Conservation (phyloP, 1,140 invertebrate genomes). For the Zaprionus taronus region DNA sequence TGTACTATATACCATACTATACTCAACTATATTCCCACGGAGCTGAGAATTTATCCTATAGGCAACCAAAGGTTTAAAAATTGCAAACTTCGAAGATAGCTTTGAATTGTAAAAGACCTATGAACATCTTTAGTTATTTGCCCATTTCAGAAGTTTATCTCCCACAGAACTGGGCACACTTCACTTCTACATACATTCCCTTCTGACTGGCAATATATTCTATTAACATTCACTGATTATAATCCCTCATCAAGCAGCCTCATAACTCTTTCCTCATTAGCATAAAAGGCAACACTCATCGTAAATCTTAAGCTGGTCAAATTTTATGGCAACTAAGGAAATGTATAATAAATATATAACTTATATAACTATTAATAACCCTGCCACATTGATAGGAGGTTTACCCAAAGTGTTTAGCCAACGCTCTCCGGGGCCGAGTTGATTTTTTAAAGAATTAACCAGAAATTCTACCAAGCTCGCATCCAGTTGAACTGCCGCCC, state of each 20-base stretch:
- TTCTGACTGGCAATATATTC: too few relatives aligned
- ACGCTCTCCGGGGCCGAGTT: not conserved
- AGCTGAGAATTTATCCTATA: too few relatives aligned
- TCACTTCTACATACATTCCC: not conserved
- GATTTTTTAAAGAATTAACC: constrained; percentile 7
- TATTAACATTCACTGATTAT: not conserved
- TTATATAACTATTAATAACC: constrained; percentile 4
- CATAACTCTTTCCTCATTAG: not conserved
- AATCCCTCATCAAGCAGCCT: not conserved
- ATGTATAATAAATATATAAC: constrained; percentile 4
- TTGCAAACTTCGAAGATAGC: too few relatives aligned
- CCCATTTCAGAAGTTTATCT: not conserved
- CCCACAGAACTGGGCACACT: not conserved
- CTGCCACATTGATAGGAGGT: not conserved
- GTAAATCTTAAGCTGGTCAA: not conserved
- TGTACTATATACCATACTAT: too few relatives aligned
- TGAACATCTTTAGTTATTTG: too few relatives aligned
- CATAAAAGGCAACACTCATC: not conserved
- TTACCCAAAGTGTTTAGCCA: not conserved
- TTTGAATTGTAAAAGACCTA: too few relatives aligned
- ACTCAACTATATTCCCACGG: too few relatives aligned
- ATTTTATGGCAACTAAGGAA: not conserved
- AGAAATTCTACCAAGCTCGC: not conserved
- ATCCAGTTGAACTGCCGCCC: constrained; percentile 7
- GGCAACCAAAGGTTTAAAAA: too few relatives aligned